Percentiles rank a stretch among this genome's conserved stretches.
These are phyloP conservation scores for Aphelenchoides avenae DNA, from an alignment of 1,140 invertebrate species.

Conservation along the genomic window DNA sequence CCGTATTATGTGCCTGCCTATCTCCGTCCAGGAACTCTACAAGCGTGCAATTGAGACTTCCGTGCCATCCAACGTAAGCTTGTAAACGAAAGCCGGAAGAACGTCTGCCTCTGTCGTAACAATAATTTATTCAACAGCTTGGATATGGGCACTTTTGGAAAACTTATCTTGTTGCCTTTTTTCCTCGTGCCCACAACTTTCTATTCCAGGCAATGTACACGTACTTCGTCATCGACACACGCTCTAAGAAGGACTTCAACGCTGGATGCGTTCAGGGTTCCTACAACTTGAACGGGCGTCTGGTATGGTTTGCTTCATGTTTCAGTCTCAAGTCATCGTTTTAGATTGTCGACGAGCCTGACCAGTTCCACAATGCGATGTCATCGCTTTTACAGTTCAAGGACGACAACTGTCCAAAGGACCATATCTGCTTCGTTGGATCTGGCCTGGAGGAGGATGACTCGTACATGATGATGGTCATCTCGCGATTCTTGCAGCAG, in stretches of 20 bases:
- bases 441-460: constrained; percentile 91
- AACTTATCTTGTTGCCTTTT: no score
- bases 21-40: constrained; percentile 68
- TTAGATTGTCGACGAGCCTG: constrained; percentile 87
- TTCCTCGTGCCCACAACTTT: no score
- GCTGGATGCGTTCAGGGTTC: constrained; percentile 89
- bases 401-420: constrained; percentile 1
- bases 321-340: constrained; percentile 25
- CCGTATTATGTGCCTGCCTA: constrained; percentile 85
- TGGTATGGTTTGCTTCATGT: constrained; percentile 64
- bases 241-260: constrained; percentile 93
- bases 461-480: constrained; percentile 89
- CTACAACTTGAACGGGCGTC: constrained; percentile 92
- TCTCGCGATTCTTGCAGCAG: constrained; percentile 90
- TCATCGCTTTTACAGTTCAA: neutral
- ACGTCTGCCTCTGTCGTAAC: no score
- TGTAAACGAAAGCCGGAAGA: no score
- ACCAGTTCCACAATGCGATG: constrained; percentile 72
- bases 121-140: no score
- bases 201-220: constrained; percentile 66
- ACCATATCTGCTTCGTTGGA: constrained; percentile 72
- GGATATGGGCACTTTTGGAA: no score
- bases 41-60: constrained; percentile 29
- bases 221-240: constrained; percentile 94
- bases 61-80: no score